These are phyloP conservation scores for Labeo calbasu DNA, from an alignment of 2,797 vertebrate genomes.

Conservation along the genomic window DNA sequence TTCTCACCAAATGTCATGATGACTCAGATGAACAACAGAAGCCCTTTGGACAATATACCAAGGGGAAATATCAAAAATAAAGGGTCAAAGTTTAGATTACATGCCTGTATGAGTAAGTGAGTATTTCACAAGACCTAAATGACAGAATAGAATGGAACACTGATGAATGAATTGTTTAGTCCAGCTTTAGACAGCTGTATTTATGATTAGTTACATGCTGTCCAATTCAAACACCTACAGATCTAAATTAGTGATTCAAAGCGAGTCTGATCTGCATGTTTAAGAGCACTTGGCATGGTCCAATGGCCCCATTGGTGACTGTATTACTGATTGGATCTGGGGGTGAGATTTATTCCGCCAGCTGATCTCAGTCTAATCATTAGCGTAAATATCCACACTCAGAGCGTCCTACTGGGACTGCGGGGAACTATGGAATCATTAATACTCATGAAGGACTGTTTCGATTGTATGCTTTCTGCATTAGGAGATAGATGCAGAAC, in stretches of 20 bases:
- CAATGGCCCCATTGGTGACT: constrained; percentile 41
- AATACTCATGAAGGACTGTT: constrained; percentile 42
- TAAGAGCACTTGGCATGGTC: constrained; percentile 38
- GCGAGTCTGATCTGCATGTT: constrained; percentile 47
- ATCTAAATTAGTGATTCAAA: constrained; percentile 45
- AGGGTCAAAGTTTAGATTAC: constrained; percentile 22
- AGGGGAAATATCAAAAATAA: constrained; percentile 16
- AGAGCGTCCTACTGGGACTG: constrained; percentile 39
- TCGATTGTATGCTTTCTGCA: constrained; percentile 23
- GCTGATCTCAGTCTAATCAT: constrained; percentile 47
- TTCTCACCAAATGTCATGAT: constrained; percentile 72
- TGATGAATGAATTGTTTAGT: constrained; percentile 29
- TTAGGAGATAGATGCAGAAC: constrained; percentile 64
- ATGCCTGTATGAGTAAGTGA: neutral
- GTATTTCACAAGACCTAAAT: neutral
- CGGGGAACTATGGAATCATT: constrained; percentile 36
- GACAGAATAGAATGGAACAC: constrained; percentile 22
- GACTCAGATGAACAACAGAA: constrained; percentile 53
- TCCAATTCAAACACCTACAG: constrained; percentile 38
- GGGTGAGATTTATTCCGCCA: constrained; percentile 50
- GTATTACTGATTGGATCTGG: constrained; percentile 50
- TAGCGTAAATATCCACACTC: constrained; percentile 49
- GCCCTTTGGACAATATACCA: constrained; percentile 68
- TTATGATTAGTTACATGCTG: neutral
- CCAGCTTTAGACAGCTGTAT: neutral